phyloP scores from a whole-genome alignment of 35 echinoderm and acorn worm genomes.

The Eucidaris tribuloides region DNA sequence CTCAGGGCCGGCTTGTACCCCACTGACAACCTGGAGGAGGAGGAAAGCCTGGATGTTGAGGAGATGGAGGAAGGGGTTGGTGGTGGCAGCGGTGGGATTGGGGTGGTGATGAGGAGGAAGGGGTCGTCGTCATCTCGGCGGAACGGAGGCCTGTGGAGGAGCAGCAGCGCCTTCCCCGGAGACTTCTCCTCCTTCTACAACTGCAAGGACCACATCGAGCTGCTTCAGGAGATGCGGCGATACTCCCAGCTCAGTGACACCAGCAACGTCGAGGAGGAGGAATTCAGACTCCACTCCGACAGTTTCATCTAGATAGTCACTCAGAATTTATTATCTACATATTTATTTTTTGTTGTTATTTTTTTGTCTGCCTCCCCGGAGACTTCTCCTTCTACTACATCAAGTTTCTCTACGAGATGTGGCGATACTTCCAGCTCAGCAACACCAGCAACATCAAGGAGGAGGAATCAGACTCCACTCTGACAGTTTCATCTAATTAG shows the following conservation, averaged over 20 bases:
- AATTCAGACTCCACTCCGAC: conserved; percentile 8
- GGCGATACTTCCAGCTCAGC: conserved; percentile 8
- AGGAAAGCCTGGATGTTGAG: too few relatives aligned
- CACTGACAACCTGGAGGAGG: too few relatives aligned
- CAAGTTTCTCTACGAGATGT: conserved; percentile 15
- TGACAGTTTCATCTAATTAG: not conserved
- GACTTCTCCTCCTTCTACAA: conserved; percentile 5
- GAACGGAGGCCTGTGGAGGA: not conserved
- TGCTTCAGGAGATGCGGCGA: conserved; percentile 8
- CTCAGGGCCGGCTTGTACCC: too few relatives aligned
- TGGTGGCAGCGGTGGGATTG: not conserved
- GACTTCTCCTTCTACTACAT: conserved; percentile 11
- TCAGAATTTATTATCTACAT: too few relatives aligned
- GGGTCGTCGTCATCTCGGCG: not conserved
- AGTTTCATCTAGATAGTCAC: too few relatives aligned
- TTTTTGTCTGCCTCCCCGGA: not conserved
- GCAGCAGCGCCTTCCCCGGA: not conserved
- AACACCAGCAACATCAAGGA: not conserved
- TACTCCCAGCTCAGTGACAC: conserved; percentile 20
- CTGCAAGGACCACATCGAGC: conserved; percentile 4
- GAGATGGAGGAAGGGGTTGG: not conserved
- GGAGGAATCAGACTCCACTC: conserved; percentile 11
- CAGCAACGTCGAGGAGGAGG: conserved; percentile 10
- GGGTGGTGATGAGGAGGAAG: not conserved
- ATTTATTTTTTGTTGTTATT: too few relatives aligned